Evolutionary conservation across 2,888 invertebrate genomes (phyloP), one percentile per base, ranked within the genome.

Genomic region (Pyralis farinalis): DNA sequence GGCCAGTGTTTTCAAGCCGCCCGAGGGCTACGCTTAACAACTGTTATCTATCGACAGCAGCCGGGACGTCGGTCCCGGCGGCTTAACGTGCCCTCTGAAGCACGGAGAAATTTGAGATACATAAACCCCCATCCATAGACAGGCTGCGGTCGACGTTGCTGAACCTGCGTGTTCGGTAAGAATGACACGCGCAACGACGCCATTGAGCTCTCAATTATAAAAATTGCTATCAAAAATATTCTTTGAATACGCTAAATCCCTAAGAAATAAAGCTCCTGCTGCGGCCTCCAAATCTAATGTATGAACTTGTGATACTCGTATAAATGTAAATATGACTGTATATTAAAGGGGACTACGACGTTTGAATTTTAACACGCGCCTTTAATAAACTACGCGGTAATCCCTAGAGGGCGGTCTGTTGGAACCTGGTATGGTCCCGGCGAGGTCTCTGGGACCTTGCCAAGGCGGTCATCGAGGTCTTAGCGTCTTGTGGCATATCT

Each of bases 301-400:
- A 38, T 25, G 9, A 32, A 31, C 27, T 38, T 38, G 38, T 31
- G 25, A 38, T 38, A 38, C 25, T 32, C 12, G 25, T 38, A 32
- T 32, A 32, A 31, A 38, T 33, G 32, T 11, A 16, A n/a, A n/a
- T n/a, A 32, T 6, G 20, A 33, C 27, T 39, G 16, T 34, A 11
- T 37, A 37, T 30, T 22, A 37, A 22, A 31, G 30, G 21, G 21
- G 16, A 25, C n/a, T 30, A 30, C 30, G 31, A 29, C 9, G 30
- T 37, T 37, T 37, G 37, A 37, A 37, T 37, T 37, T 37, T 37
- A 37, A 37, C 21, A 30, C 10, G 9, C 29, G 37, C 30, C 22
- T 25, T 21, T 31, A 30, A 37, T 37, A 37, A 37, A 37, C 21
- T 29, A 9, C 30, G 37, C 21, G 30, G 21, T 31, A 31, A 21